Percentiles rank a stretch among this genome's conserved stretches.
Conservation (phyloP, 2,888 invertebrate species). For the Plutella xylostella region DNA sequence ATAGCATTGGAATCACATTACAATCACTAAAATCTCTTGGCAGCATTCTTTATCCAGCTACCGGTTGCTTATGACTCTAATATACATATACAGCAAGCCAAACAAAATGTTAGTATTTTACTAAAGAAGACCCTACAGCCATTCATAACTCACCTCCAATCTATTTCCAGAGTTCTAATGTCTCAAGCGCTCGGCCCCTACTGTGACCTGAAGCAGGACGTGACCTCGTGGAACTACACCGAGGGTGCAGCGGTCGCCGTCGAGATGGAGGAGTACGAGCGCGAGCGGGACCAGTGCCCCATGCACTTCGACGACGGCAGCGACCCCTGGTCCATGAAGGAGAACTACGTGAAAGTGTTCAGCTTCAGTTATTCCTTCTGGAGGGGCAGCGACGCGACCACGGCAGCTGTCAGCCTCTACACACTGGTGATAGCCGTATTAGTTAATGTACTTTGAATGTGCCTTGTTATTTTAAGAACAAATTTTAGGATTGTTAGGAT, state of each 20-base stretch:
- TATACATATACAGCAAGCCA: no score
- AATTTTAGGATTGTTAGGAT: no score
- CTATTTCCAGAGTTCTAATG: constrained; percentile 63
- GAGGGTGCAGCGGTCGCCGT: constrained; percentile 95
- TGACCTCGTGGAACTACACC: constrained; percentile 87
- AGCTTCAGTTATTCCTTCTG: constrained; percentile 48
- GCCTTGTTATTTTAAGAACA: no score
- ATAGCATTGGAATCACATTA: no score
- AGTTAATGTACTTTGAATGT: constrained; percentile 25
- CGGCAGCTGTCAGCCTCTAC: constrained; percentile 23
- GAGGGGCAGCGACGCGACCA: constrained; percentile 32
- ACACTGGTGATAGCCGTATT: constrained; percentile 27
- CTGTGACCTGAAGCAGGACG: constrained; percentile 91
- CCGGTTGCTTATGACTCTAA: no score
- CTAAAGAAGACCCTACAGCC: no score
- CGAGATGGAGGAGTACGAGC: constrained; percentile 91
- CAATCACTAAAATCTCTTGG: no score
- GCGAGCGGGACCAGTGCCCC: constrained; percentile 96
- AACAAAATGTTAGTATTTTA: no score
- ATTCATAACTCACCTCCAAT: not conserved
- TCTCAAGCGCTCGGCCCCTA: constrained; percentile 92
- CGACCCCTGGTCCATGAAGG: constrained; percentile 83
- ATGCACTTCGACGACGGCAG: constrained; percentile 97
- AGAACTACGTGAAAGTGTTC: constrained; percentile 80
- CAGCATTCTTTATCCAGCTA: no score